These are phyloP conservation scores for Channa argus DNA, from an alignment of 2,113 vertebrate genomes.

Conservation along the genomic window DNA sequence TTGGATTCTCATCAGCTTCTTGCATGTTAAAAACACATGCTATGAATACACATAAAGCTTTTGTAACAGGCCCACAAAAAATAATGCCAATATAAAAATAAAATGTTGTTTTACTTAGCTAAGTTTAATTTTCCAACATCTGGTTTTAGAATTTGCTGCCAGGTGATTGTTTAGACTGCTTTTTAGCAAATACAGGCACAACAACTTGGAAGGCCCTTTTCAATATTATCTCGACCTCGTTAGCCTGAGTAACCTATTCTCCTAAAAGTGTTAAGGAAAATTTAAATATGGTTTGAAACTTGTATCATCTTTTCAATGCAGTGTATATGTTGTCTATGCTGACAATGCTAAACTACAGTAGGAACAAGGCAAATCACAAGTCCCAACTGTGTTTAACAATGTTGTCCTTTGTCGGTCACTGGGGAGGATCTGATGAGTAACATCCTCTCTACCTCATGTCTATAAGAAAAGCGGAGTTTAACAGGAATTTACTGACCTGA, in stretches of 20 bases:
- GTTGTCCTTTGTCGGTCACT: background rate
- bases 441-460: constrained; percentile 21
- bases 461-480: constrained; percentile 8
- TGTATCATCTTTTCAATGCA: background rate
- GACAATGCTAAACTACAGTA: background rate
- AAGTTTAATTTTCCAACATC: background rate
- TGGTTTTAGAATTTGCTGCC: background rate
- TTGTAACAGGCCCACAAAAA: background rate
- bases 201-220: background rate
- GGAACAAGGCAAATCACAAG: background rate
- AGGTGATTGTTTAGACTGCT: background rate
- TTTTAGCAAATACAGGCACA: background rate
- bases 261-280: background rate
- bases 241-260: too few relatives aligned
- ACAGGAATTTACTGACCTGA: constrained; percentile 3
- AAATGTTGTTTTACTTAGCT: background rate
- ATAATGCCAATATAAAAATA: background rate
- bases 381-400: background rate
- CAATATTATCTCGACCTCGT: too few relatives aligned
- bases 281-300: background rate
- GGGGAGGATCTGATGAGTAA: constrained; percentile 17
- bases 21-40: background rate
- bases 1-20: constrained; percentile 2
- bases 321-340: background rate
- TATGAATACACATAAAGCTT: constrained; percentile 21